Percentiles rank a stretch among this genome's conserved stretches.
phyloP scores from a whole-genome alignment of 1,140 invertebrate species.

The Sminthurides bifidus region DNA sequence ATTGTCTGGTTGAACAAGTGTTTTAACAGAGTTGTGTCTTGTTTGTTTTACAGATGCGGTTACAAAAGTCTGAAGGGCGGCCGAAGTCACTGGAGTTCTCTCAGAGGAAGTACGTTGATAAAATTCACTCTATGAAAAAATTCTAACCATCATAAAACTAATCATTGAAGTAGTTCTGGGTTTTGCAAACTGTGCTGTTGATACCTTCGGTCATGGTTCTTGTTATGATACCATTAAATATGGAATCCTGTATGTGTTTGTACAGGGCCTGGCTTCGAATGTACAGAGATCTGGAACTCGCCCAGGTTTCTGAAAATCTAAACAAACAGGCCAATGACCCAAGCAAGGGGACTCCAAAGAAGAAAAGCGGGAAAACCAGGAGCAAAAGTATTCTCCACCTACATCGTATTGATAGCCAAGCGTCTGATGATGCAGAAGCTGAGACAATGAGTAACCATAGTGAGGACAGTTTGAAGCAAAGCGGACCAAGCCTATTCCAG shows the following conservation, averaged over 20 bases:
- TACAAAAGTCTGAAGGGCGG: conserved; percentile 16
- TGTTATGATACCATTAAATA: not conserved
- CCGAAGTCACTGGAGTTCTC: conserved; percentile 26
- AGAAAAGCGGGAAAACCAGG: not conserved
- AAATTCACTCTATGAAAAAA: too few relatives aligned
- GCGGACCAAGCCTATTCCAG: conserved; percentile 19
- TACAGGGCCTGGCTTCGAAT: conserved; percentile 25
- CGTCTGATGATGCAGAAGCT: not conserved
- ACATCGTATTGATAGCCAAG: conserved; percentile 7
- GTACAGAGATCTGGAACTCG: conserved; percentile 20
- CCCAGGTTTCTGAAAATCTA: not conserved
- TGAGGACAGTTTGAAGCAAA: not conserved
- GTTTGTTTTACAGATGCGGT: conserved; percentile 26
- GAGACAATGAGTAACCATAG: not conserved
- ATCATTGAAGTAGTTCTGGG: not conserved
- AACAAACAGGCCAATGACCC: not conserved
- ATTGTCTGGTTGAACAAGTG: too few relatives aligned
- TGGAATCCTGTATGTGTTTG: not conserved
- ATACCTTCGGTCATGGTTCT: not conserved
- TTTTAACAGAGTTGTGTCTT: too few relatives aligned
- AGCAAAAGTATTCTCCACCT: conserved; percentile 19
- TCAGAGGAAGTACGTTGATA: conserved; percentile 26
- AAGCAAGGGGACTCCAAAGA: not conserved
- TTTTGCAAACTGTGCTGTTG: not conserved
- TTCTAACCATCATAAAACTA: too few relatives aligned